phyloP scores from a whole-genome alignment of 2,113 vertebrate species.

The Epinephelus moara region DNA sequence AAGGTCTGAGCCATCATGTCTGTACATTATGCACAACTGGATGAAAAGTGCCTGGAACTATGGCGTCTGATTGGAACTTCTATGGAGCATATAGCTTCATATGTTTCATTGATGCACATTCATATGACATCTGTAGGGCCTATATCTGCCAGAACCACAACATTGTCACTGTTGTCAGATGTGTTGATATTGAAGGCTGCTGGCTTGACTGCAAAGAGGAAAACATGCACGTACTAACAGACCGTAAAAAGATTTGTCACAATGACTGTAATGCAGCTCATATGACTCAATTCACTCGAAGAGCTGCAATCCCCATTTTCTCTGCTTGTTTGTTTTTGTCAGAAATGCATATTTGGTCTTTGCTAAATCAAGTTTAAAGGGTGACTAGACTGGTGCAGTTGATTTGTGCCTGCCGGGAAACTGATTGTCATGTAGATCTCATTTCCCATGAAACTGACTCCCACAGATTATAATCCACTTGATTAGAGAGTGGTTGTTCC shows the following conservation, averaged over 20 bases:
- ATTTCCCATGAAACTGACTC: slow-evolving; percentile 37
- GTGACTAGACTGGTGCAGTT: background rate
- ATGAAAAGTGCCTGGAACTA: background rate
- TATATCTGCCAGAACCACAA: slow-evolving; percentile 34
- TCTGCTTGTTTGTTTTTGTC: background rate
- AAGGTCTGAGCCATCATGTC: background rate
- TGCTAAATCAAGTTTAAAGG: background rate
- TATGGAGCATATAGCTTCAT: slow-evolving; percentile 7
- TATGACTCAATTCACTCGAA: background rate
- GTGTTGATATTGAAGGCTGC: slow-evolving; percentile 10
- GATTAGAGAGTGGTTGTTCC: slow-evolving; percentile 56
- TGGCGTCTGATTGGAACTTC: background rate
- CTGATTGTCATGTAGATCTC: slow-evolving; percentile 42
- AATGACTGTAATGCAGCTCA: background rate
- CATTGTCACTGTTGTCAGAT: slow-evolving; percentile 31
- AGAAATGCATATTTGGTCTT: background rate
- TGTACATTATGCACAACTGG: background rate
- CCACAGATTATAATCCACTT: slow-evolving; percentile 60
- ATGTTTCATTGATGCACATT: slow-evolving; percentile 12
- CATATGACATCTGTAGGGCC: slow-evolving; percentile 18
- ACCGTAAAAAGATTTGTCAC: background rate
- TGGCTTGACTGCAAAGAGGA: background rate
- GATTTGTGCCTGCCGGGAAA: slow-evolving; percentile 27
- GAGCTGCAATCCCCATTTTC: background rate
- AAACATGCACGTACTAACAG: background rate